Conservation (phyloP, 2,888 invertebrate genomes). For the Ypsolopha scabrella region DNA sequence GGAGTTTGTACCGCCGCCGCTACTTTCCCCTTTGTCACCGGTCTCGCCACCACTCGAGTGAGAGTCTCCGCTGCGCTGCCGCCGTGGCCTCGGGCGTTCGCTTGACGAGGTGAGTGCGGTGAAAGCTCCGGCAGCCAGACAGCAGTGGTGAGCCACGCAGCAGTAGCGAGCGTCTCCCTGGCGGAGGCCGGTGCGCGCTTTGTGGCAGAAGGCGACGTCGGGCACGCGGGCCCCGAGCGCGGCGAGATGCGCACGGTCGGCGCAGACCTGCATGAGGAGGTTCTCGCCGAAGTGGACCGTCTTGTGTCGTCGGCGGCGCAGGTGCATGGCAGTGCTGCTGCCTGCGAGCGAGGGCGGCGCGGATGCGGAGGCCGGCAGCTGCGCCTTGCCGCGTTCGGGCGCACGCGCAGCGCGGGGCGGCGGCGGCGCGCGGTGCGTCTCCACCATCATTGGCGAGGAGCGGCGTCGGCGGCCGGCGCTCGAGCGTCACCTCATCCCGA, state of each 20-base stretch:
- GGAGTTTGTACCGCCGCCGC: conserved; percentile 23
- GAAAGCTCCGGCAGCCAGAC: conserved; percentile 53
- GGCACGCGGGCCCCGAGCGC: conserved; percentile 61
- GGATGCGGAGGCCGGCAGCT: conserved; percentile 64
- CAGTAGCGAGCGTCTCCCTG: conserved; percentile 58
- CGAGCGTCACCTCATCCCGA: conserved; percentile 63
- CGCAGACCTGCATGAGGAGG: conserved; percentile 79
- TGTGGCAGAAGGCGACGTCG: conserved; percentile 62
- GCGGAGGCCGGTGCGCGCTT: conserved; percentile 50
- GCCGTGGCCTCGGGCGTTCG: conserved; percentile 44
- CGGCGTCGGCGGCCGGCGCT: conserved; percentile 62
- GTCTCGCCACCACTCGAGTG: conserved; percentile 63
- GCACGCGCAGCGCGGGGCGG: conserved; percentile 52
- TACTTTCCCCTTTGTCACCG: conserved; percentile 44
- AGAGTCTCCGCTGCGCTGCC: conserved; percentile 56
- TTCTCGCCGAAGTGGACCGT: conserved; percentile 85
- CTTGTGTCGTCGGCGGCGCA: conserved; percentile 79
- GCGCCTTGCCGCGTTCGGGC: conserved; percentile 45
- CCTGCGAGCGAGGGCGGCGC: conserved; percentile 68
- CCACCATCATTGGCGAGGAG: conserved; percentile 67
- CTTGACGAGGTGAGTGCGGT: conserved; percentile 42
- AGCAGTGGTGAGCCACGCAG: conserved; percentile 64
- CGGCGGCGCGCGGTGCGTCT: conserved; percentile 63
- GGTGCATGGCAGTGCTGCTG: conserved; percentile 66
- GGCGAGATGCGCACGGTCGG: conserved; percentile 72